Evolutionary conservation across 2,888 invertebrate species (phyloP).

Genomic region (Drosophila phalerata): DNA sequence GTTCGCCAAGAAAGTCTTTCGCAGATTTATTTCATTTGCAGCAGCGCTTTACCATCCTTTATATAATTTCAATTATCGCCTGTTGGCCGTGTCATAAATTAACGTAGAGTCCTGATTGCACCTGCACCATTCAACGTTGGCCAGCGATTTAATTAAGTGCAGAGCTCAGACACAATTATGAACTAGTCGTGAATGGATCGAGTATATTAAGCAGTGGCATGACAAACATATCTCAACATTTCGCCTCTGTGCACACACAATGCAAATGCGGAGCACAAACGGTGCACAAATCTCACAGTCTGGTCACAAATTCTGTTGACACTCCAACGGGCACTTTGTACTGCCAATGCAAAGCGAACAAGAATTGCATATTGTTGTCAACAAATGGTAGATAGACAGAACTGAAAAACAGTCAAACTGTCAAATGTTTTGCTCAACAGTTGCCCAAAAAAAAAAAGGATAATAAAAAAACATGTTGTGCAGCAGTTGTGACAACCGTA

Average conservation of each 20-base stretch:
- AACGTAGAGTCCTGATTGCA: constrained; percentile 67
- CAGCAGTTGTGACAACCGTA: constrained; percentile 46
- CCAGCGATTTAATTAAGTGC: constrained; percentile 70
- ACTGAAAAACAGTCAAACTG: constrained; percentile 51
- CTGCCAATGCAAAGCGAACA: constrained; percentile 8
- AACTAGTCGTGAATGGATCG: constrained; percentile 27
- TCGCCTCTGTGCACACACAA: constrained; percentile 44
- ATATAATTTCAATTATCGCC: constrained; percentile 80
- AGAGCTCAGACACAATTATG: constrained; percentile 37
- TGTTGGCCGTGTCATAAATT: constrained; percentile 73
- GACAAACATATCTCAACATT: constrained; percentile 42
- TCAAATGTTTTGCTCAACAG: constrained; percentile 47
- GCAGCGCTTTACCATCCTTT: constrained; percentile 46
- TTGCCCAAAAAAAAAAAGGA: neutral
- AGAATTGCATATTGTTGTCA: constrained; percentile 46
- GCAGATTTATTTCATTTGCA: constrained; percentile 77
- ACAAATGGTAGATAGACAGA: constrained; percentile 44
- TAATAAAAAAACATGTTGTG: constrained; percentile 31
- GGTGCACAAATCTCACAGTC: constrained; percentile 40
- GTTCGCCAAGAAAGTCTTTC: constrained; percentile 45
- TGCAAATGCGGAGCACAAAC: constrained; percentile 29
- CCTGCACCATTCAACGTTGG: constrained; percentile 43
- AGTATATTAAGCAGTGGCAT: constrained; percentile 19
- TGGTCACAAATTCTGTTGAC: constrained; percentile 55
- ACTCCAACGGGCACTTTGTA: constrained; percentile 60